Base-by-base conservation (phyloP, 2,797 vertebrate species). In the Chromobotia macracanthus region DNA sequence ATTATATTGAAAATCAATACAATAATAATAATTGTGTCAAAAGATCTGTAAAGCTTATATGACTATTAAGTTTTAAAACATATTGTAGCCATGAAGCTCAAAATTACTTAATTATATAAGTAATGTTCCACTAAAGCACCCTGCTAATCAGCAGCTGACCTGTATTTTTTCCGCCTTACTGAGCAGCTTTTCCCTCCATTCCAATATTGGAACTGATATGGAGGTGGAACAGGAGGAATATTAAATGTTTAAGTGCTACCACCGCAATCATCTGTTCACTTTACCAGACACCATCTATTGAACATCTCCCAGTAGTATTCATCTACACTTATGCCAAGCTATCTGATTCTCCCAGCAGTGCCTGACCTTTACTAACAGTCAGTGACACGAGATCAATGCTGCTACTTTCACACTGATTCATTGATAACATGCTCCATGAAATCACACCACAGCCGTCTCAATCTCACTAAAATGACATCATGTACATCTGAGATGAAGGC, bases 281-380 rank as follows among this genome's bases (percentile, higher is more conserved):
- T 19, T 68, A 50, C 67, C 28, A 66, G 67, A 68, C 28, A 38
- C 56, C n/a, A 78, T 41, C 41, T 55, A 44, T 11, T 84, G 35
- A 50, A 69, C 77, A 72, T 70, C 72, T 68, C 65, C 75, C 83
- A 71, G 72, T 38, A n/a, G 72, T 82, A 65, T 80, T 82, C 80
- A 75, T 75, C 65, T 25, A 63, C 51, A 75, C 74, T 77, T 53
- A 72, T 68, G 70, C 61, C 84, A 80, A 84, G 84, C 82, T 86
- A 86, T 70, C 80, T 60, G 63, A 75, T 58, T 31, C n/a, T 75
- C 75, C 74, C 50, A 55, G 65, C 70, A 82, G 82, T 78, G 67
- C 71, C 50, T 86, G 84, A 84, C 82, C 82, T 86, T 82, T 85
- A 28, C 65, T 85, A 82, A 82, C 72, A 56, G 70, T 77, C 58